Base-by-base conservation (phyloP, 2,113 vertebrate genomes). In the Anhinga anhinga region DNA sequence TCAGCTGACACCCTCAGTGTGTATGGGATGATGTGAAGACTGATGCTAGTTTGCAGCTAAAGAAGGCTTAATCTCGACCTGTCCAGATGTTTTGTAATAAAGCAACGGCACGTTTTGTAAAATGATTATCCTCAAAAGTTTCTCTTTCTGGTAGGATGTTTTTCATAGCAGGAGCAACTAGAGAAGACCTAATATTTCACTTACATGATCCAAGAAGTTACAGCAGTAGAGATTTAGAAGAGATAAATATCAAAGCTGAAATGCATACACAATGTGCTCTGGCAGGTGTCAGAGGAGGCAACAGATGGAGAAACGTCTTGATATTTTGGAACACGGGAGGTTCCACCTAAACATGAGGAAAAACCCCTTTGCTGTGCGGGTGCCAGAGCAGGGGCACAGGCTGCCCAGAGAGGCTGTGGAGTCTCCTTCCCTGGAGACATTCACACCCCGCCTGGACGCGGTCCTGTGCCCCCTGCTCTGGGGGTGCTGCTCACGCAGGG, bases 201-300 rank as follows among this genome's bases (percentile, higher is more conserved):
- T 90, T 74, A 13, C 23, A 32, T 44, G 88, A 73, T 82, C 88
- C 79, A 96, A 96, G 74, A 82, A 94, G 90, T 94, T 90, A 94
- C 85, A 69, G 79, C 79, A 90, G 82, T 34, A 92, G 92, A 95
- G 76, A 92, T 90, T 88, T 7, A 74, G 55, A 22, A 26, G 32
- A 50, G 44, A 71, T 79, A n/a, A 79, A 45, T 82, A n/a, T 94
- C 74, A 76, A 18, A 66, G 40, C 82, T 93, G 85, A 93, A 88
- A 69, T 29, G 30, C 58, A 72, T 47, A 20, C 20, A 10, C 26
- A 14, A 0, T 9, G 32, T 44, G 83, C 45, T 87, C 82, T 87
- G 85, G 50, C 32, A 34, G 73, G 67, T 34, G 52, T 47, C 66
- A 56, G 80, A 38, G 55, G 32, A 72, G 66, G 44, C 44, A 66